phyloP scores from a whole-genome alignment of 2,113 vertebrate species.

The Sula dactylatra region DNA sequence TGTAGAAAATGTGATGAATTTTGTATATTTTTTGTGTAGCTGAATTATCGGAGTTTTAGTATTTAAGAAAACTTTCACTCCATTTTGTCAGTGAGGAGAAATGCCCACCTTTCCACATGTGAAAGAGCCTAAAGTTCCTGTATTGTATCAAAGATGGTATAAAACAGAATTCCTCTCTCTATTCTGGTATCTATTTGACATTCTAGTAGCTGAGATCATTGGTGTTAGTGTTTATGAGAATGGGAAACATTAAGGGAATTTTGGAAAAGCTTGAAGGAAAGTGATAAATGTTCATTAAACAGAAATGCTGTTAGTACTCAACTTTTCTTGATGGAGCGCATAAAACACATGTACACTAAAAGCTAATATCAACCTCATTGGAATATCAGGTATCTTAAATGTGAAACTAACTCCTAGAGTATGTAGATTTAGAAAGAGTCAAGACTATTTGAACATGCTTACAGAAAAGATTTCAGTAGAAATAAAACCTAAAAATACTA shows the following conservation, averaged over 20 bases:
- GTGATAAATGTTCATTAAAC: not conserved
- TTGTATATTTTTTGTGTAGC: not conserved
- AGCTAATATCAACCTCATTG: not conserved
- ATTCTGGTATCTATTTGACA: not conserved
- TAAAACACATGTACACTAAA: not conserved
- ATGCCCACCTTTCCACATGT: not conserved
- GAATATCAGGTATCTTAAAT: not conserved
- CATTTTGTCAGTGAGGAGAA: not conserved
- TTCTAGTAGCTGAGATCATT: not conserved
- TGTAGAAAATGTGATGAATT: not conserved
- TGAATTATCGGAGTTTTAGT: not conserved
- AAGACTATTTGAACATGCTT: not conserved
- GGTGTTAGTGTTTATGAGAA: not conserved
- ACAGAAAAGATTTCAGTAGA: not conserved
- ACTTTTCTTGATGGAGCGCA: not conserved
- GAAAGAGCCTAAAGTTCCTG: not conserved
- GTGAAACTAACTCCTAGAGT: not conserved
- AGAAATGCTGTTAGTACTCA: not conserved
- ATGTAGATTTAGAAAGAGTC: not conserved
- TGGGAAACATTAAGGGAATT: not conserved
- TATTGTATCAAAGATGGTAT: not conserved
- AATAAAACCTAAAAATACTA: not conserved
- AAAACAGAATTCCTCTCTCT: not conserved
- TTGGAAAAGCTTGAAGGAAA: not conserved
- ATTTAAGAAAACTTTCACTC: not conserved